Conservation (phyloP, 2,888 invertebrate genomes). For the Calameuta pallipes region DNA sequence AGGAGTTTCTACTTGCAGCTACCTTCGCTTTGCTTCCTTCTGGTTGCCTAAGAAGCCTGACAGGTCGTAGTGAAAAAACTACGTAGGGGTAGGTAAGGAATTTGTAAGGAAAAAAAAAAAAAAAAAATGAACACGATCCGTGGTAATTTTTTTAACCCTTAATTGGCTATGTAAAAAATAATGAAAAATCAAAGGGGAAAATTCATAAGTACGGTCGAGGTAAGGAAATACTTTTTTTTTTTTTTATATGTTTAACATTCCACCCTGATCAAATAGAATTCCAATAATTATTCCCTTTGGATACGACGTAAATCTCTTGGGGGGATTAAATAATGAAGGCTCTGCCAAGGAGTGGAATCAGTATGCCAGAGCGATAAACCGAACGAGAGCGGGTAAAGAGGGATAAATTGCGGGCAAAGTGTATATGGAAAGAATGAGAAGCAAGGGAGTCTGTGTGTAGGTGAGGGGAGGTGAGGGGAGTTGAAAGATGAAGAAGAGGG, state of each 20-base stretch:
- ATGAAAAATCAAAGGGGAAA: too few species aligned
- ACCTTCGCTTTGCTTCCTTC: conserved; percentile 42
- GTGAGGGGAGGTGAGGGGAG: neutral
- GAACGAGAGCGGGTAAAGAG: too few species aligned
- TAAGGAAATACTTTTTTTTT: conserved; percentile 4
- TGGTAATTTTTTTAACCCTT: neutral
- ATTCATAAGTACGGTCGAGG: neutral
- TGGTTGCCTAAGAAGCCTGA: neutral
- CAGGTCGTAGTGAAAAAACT: neutral
- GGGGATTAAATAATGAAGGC: too few species aligned
- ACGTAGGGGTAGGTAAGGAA: neutral
- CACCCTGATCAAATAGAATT: neutral
- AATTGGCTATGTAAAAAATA: too few species aligned
- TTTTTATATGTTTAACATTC: neutral
- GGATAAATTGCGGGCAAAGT: too few species aligned
- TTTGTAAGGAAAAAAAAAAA: conserved; percentile 8
- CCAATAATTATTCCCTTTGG: too few species aligned
- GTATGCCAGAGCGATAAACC: too few species aligned
- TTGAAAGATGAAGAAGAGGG: conserved; percentile 9
- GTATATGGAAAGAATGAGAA: too few species aligned
- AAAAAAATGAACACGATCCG: too few species aligned
- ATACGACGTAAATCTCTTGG: too few species aligned
- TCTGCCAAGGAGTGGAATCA: too few species aligned
- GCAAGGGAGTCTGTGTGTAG: too few species aligned
- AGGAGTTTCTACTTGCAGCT: conserved; percentile 40